Evolutionary conservation across 2,888 invertebrate genomes (phyloP).

Genomic region (Lepas anatifera): DNA sequence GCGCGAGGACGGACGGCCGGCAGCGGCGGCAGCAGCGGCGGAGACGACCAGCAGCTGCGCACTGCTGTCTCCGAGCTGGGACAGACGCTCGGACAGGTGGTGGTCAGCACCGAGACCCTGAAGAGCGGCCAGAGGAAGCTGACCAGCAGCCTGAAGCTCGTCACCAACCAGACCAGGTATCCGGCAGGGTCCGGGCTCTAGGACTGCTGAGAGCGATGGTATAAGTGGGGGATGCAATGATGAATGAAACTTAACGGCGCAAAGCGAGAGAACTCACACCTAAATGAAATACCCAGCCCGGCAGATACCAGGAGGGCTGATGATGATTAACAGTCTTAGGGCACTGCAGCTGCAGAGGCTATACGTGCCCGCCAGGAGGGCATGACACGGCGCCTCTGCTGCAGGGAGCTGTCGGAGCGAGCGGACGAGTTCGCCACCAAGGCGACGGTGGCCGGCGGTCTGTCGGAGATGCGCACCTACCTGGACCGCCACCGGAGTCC

Average conservation of each 20-base stretch:
- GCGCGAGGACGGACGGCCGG: not conserved
- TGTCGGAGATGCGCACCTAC: conserved; percentile 4
- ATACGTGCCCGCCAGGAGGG: too few species aligned
- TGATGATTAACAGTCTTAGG: too few species aligned
- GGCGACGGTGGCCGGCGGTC: not conserved
- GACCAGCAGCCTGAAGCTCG: not conserved
- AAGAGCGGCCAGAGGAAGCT: conserved; percentile 24
- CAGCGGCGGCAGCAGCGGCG: not conserved
- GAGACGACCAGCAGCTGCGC: not conserved
- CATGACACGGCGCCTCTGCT: not conserved
- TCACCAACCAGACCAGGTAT: not conserved
- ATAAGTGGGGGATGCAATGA: too few species aligned
- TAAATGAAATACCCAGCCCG: too few species aligned
- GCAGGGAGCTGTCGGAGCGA: not conserved
- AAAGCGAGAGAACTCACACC: too few species aligned
- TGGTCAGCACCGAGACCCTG: conserved; percentile 25
- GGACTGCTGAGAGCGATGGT: too few species aligned
- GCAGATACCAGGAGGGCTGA: too few species aligned
- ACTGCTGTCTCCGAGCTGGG: conserved; percentile 18
- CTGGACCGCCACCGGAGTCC: conserved; percentile 6
- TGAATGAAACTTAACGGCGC: too few species aligned
- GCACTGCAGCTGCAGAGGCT: too few species aligned
- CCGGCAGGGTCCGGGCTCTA: too few species aligned
- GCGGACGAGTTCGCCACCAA: not conserved
- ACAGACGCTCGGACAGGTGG: conserved; percentile 27